A percentile compares a stretch with the other conserved stretches of the same genome.
Evolutionary conservation across 2,797 vertebrate genomes (phyloP).

Genomic region (Euthynnus affinis): DNA sequence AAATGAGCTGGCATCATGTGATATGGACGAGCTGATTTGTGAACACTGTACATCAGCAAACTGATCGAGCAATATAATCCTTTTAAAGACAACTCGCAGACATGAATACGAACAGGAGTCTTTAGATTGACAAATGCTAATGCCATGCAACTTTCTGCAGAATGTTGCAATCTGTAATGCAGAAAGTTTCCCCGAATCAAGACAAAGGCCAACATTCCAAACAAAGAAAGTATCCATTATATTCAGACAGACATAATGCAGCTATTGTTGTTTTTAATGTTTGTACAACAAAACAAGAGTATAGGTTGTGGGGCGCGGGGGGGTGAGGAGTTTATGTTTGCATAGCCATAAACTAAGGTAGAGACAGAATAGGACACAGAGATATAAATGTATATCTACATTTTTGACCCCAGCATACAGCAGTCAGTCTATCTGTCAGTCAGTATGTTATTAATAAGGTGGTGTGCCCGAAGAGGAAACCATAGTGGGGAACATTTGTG

Average conservation of each 20-base stretch:
- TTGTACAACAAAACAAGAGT: slow-evolving; percentile 65
- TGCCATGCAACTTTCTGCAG: slow-evolving; percentile 74
- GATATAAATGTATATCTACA: slow-evolving; percentile 75
- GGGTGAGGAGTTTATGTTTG: slow-evolving; percentile 79
- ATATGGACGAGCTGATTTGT: slow-evolving; percentile 53
- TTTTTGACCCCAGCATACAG: slow-evolving; percentile 67
- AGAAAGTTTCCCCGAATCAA: slow-evolving; percentile 62
- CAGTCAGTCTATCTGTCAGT: slow-evolving; percentile 63
- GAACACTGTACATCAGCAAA: slow-evolving; percentile 73
- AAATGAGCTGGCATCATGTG: slow-evolving; percentile 49
- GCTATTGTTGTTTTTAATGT: slow-evolving; percentile 74
- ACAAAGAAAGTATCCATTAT: slow-evolving; percentile 74
- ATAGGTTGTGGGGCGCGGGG: slow-evolving; percentile 51
- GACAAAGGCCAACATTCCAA: slow-evolving; percentile 73
- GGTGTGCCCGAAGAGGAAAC: slow-evolving; percentile 61
- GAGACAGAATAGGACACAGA: slow-evolving; percentile 67
- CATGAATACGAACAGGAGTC: slow-evolving; percentile 71
- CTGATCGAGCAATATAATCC: slow-evolving; percentile 57
- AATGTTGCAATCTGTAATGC: slow-evolving; percentile 71
- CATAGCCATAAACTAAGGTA: slow-evolving; percentile 86
- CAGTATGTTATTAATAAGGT: slow-evolving; percentile 50
- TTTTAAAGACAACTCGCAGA: slow-evolving; percentile 71
- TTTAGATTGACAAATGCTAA: slow-evolving; percentile 71
- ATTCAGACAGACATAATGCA: slow-evolving; percentile 77
- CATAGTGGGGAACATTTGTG: slow-evolving; percentile 70